Percentiles rank a stretch among this genome's conserved stretches.
These are phyloP conservation scores for Diadumene lineata DNA, from an alignment of 92 coral and sea anemone species.

Conservation along the genomic window DNA sequence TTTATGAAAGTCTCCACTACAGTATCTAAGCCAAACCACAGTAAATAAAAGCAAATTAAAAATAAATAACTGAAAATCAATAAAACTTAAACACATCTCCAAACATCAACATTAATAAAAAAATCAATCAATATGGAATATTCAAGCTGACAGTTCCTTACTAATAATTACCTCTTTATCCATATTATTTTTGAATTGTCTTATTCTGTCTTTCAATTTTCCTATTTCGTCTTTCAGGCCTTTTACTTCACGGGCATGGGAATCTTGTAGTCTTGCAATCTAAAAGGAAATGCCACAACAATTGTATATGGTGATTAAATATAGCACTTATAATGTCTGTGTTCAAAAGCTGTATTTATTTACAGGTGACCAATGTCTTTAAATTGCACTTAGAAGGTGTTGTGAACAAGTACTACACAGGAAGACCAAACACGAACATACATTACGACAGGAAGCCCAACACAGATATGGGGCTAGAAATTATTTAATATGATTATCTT, in stretches of 20 bases:
- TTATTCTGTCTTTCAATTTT: constrained; percentile 58
- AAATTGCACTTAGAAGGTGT: background rate
- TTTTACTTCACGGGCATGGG: constrained; percentile 55
- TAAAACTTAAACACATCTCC: background rate
- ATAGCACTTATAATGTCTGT: background rate
- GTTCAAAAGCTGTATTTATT: background rate
- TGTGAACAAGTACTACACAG: background rate
- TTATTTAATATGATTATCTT: too few relatives aligned
- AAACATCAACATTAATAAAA: background rate
- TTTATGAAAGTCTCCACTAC: too few relatives aligned
- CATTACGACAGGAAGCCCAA: too few relatives aligned
- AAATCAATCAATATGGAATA: background rate
- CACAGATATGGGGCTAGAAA: too few relatives aligned
- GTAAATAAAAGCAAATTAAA: background rate
- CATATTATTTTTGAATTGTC: constrained; percentile 51
- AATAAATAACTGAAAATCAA: background rate
- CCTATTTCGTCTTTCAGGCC: constrained; percentile 60
- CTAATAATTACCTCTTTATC: constrained; percentile 53
- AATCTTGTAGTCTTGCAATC: constrained; percentile 63
- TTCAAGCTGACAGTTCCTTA: background rate
- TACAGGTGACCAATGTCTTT: constrained; percentile 19
- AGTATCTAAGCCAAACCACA: background rate
- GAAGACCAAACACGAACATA: background rate
- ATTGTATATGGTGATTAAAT: background rate
- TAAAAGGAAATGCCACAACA: constrained; percentile 10